Evolutionary conservation across 2,113 vertebrate species (phyloP).

Genomic region (Sorex fumeus): DNA sequence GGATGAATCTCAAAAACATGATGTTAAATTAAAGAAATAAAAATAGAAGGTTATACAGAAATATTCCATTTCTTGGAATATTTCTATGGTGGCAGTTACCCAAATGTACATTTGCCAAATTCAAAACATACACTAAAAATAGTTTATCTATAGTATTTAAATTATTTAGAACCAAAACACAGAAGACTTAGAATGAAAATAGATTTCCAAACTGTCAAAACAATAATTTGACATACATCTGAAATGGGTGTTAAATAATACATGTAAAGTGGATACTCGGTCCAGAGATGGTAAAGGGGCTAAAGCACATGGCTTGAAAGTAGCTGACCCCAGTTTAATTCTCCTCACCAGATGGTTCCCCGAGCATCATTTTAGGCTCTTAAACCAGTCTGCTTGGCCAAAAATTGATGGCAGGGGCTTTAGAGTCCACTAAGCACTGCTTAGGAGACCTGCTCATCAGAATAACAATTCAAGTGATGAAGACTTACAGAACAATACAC

Average conservation of each 20-base stretch:
- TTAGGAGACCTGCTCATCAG: neutral
- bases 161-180: constrained; percentile 6
- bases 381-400: too few species aligned
- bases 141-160: neutral
- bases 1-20: constrained; percentile 46
- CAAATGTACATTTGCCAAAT: neutral
- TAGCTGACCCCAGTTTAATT: too few species aligned
- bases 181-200: neutral
- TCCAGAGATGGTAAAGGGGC: too few species aligned
- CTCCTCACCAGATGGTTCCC: too few species aligned
- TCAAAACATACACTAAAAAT: constrained; percentile 12
- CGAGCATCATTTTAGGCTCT: too few species aligned
- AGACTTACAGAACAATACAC: neutral
- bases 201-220: neutral
- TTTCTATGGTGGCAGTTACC: neutral
- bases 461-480: constrained; percentile 34
- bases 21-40: neutral
- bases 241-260: neutral
- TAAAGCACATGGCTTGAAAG: too few species aligned
- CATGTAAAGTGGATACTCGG: constrained; percentile 22
- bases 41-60: neutral
- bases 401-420: too few species aligned
- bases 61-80: neutral
- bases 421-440: too few species aligned
- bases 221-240: constrained; percentile 42